Conservation (phyloP, 2,797 vertebrate species). For the Limosa lapponica region DNA sequence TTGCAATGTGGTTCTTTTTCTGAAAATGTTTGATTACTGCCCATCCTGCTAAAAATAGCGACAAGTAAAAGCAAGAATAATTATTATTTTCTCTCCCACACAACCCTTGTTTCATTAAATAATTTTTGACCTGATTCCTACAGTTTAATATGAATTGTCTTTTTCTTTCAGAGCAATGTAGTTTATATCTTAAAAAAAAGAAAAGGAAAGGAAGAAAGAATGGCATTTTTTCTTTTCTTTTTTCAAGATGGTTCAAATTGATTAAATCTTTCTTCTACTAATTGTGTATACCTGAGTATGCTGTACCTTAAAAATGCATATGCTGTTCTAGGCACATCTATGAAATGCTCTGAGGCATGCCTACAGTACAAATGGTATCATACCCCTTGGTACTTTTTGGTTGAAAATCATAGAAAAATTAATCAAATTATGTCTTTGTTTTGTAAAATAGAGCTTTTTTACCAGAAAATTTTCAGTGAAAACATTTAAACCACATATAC, state of each 20-base stretch:
- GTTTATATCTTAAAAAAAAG: neutral
- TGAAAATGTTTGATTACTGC: neutral
- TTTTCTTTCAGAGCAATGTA: neutral
- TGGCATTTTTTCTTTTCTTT: fast-evolving
- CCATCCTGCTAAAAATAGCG: neutral
- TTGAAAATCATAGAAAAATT: neutral
- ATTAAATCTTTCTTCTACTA: neutral
- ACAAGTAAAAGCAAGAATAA: neutral
- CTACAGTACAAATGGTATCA: neutral
- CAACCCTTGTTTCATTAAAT: neutral
- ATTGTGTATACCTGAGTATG: neutral
- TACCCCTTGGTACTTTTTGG: neutral
- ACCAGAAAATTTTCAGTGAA: neutral
- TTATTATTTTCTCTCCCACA: neutral
- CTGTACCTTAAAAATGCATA: neutral
- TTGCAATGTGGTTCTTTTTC: neutral
- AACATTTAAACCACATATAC: neutral
- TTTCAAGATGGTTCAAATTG: neutral
- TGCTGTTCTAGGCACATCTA: neutral
- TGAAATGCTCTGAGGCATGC: neutral
- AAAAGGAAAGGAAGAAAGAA: neutral
- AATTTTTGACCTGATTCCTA: neutral
- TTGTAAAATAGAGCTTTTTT: neutral
- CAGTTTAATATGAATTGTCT: neutral
- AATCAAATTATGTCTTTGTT: neutral